phyloP scores from a whole-genome alignment of 2,113 vertebrate species.

The Megalops atlanticus region DNA sequence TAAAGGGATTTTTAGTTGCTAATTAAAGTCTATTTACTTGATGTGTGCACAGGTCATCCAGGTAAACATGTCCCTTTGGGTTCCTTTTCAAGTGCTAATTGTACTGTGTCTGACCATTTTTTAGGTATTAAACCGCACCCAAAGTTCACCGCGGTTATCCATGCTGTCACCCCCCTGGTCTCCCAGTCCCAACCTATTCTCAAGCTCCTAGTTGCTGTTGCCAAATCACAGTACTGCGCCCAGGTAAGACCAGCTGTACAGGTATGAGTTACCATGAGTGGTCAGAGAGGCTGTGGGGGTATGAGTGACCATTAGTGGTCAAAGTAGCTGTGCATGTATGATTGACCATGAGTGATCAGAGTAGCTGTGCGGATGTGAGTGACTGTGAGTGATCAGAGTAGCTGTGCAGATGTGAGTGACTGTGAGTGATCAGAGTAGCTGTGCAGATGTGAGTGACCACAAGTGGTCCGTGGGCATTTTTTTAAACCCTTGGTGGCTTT shows the following conservation, averaged over 20 bases:
- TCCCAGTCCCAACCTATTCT: conserved; percentile 98
- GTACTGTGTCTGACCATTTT: conserved; percentile 48
- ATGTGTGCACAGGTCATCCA: too few relatives aligned
- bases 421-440: too few relatives aligned
- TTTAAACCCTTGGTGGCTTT: neutral
- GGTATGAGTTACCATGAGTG: neutral
- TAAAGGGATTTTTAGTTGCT: too few relatives aligned
- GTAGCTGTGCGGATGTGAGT: too few relatives aligned
- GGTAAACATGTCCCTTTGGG: neutral
- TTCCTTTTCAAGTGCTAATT: neutral
- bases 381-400: too few relatives aligned
- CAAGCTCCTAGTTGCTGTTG: conserved; percentile 93
- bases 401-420: too few relatives aligned
- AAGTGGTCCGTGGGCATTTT: neutral
- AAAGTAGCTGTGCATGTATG: too few relatives aligned
- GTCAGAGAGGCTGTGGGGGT: too few relatives aligned
- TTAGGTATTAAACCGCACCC: conserved; percentile 88
- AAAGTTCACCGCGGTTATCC: conserved; percentile 97
- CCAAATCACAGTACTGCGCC: conserved; percentile 96
- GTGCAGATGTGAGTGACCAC: too few relatives aligned
- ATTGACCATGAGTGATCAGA: too few relatives aligned
- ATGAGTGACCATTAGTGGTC: too few relatives aligned
- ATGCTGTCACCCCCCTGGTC: conserved; percentile 93
- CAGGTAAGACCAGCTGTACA: conserved; percentile 78
- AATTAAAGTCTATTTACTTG: too few relatives aligned